Percentiles rank a stretch among this genome's conserved stretches.
Evolutionary conservation across 2,113 vertebrate genomes (phyloP).

Genomic region (Apodemus sylvaticus): DNA sequence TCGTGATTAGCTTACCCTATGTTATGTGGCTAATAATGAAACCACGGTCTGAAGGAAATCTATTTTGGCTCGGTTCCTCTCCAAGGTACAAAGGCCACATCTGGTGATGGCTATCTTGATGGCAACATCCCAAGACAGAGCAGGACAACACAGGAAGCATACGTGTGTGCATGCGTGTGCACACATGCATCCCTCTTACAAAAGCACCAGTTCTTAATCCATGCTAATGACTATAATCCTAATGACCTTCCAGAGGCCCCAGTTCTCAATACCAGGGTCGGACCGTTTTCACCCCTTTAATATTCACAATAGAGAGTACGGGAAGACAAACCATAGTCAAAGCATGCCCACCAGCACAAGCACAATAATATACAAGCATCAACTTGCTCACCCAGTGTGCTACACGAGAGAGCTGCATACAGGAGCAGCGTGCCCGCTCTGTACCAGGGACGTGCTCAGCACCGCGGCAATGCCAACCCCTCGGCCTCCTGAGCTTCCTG

Average conservation of each 20-base stretch:
- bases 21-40: not conserved
- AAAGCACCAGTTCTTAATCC: not conserved
- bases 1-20: not conserved
- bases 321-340: not conserved
- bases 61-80: not conserved
- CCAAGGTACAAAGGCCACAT: not conserved
- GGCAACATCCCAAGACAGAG: not conserved
- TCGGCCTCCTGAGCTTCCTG: not conserved
- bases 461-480: not conserved
- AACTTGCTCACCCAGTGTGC: not conserved
- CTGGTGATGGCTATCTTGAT: not conserved
- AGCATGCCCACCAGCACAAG: not conserved
- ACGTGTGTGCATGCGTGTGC: not conserved
- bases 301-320: not conserved
- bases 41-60: not conserved
- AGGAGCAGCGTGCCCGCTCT: not conserved
- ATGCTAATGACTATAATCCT: not conserved
- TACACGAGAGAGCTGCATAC: not conserved
- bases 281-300: not conserved
- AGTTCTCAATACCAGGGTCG: not conserved
- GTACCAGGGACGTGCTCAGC: not conserved
- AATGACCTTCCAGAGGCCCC: not conserved
- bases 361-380: not conserved
- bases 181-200: not conserved
- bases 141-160: not conserved